Evolutionary conservation across 2,888 invertebrate genomes (phyloP), one percentile per base, ranked within the genome.

Genomic region (Pomacea canaliculata): DNA sequence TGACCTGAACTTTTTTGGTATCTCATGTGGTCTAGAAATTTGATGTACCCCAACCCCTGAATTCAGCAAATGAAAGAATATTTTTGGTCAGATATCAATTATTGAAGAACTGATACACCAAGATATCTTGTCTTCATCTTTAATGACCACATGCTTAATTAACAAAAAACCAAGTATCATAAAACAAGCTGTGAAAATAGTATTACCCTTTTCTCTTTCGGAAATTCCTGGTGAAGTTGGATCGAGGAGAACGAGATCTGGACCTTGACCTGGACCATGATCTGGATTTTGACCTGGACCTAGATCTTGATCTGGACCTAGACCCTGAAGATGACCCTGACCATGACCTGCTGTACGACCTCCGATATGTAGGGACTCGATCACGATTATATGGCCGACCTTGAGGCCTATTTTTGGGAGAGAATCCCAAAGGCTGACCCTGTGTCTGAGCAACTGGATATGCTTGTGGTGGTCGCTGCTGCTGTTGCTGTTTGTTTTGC

Each of bases 251-350:
- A 62, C 79, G 77, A 65, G 84, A 83, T 18, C 83, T 80, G 37
- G 85, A 84, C 18, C 82, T 70, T 60, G 84, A 84, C 66, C 81
- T 71, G 69, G 78, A 78, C 46, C 73, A 73, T 56, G 79, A 80
- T 23, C 85, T 71, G n/a, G 81, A 82, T 60, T 82, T 77, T n/a
- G 84, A 85, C 19, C 79, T 63, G 49, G 83, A 84, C 51, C 78
- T 76, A 65, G 84, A 83, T 19, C 83, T 80, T 49, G 85, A 84
- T n/a, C 82, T 73, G 37, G 85, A 85, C 69, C 81, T 72, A 60
- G 77, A 76, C n/a, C 70, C 76, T 60, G 79, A 80, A 46, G 76
- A 76, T 71, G 91, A 90, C 67, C 89, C 83, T 37, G 91, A 91
- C 73, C 86, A 85, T 13, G 88, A 89, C 81, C 83, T 79, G 66